These are phyloP conservation scores for Aradophagus sp. DNA, from an alignment of 1,140 invertebrate species.

Conservation along the genomic window DNA sequence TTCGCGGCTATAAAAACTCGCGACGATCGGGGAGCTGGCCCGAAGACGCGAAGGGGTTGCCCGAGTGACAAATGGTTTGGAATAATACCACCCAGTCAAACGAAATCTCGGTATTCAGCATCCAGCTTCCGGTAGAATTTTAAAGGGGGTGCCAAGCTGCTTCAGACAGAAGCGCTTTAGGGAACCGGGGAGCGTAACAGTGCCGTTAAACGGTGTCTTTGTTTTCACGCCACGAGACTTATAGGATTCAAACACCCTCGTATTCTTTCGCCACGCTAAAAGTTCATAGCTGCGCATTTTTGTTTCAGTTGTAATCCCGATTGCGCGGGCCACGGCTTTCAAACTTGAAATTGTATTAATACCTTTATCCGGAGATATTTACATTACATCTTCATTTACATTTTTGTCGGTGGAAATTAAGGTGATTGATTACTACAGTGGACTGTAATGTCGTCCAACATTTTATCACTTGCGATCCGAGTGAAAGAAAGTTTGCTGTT, in stretches of 20 bases:
- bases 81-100: slow-evolving; percentile 73
- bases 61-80: slow-evolving; percentile 75
- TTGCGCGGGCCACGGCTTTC: background rate
- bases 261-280: slow-evolving; percentile 7
- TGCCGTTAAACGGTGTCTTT: slow-evolving; percentile 69
- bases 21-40: slow-evolving; percentile 37
- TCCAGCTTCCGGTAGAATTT: slow-evolving; percentile 61
- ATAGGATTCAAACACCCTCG: slow-evolving; percentile 13
- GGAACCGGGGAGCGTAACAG: slow-evolving; percentile 55
- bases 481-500: too few species aligned
- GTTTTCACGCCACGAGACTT: slow-evolving; percentile 60
- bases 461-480: too few species aligned
- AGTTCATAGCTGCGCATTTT: slow-evolving; percentile 5
- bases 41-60: slow-evolving; percentile 69
- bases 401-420: too few species aligned
- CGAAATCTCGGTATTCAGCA: slow-evolving; percentile 65
- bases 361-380: too few species aligned
- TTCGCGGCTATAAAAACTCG: slow-evolving; percentile 74
- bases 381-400: too few species aligned
- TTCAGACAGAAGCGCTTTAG: slow-evolving; percentile 25
- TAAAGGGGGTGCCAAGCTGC: slow-evolving; percentile 36
- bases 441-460: too few species aligned
- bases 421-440: too few species aligned
- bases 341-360: too few species aligned
- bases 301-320: slow-evolving; percentile 2